Evolutionary conservation across 1,140 invertebrate genomes (phyloP), one percentile per base, ranked within the genome.

Genomic region (Tetranychus cinnabarinus): DNA sequence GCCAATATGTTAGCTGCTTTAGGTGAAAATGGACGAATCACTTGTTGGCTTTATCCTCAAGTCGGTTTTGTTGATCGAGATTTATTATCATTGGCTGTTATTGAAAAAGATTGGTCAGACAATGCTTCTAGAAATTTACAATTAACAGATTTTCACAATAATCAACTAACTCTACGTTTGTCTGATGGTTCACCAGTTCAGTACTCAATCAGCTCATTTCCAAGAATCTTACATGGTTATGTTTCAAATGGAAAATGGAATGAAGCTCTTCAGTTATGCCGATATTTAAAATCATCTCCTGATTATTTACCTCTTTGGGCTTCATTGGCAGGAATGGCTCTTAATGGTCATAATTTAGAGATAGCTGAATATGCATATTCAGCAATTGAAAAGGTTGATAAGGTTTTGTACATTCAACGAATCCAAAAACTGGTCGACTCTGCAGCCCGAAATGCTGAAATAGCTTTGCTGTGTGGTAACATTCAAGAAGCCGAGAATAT

Each of bases 321-420:
- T 1, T 86, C 85, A 67, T 75, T 95, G 63, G 90, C 89, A 3
- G 85, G 85, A 1, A 77, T 92, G 71, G 82, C 89, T 13, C 83
- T 83, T 56, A 81, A 85, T 65, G 79, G 79, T 54, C 83, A 81
- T 69, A 78, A 88, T 66, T 72, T 93, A 34, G 78, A 81, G 48
- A 82, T 86, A 37, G 88, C 89, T 1, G 89, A 95, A 77, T 83
- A 92, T 69, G 85, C 88, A 10, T 97, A 91, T 74, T 84, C 88
- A n/a, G 82, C 87, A 34, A 86, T 96, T 60, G 80, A 82, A 64
- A 82, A 88, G 69, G 76, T 78, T 55, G 88, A 95, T 67, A 92
- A 93, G 80, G 89, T 95, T 0, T 79, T 82, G 66, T 90, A 87
- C 69, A 83, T 95, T 59, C 81, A 84, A 69, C 79, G 87, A 66